Evolutionary conservation across 1,140 invertebrate genomes (phyloP), one percentile per base, ranked within the genome.

Genomic region (Euwallacea similis): DNA sequence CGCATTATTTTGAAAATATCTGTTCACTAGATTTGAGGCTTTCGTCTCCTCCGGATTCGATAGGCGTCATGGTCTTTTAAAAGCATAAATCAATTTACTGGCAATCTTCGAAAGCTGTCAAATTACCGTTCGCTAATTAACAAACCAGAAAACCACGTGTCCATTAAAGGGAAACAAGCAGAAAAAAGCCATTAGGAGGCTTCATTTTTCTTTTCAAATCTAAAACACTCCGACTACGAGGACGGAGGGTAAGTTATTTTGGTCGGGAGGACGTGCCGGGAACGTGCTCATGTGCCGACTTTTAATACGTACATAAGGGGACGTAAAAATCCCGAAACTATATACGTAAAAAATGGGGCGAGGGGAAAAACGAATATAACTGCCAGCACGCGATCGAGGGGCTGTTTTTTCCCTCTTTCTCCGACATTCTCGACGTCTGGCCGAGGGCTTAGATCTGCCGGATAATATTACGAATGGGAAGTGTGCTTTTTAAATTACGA

Each of bases 171-270:
- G 54, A 66, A 42, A 66, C 64, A 66, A 66, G 47, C 54, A 66
- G 65, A 58, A 60, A 67, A 69, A 60, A 60, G 58, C 66, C 66
- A 61, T 60, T 61, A 61, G 10, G 6, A 63, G n/a, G 33, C 44
- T 33, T 50, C 67, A 69, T 69, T 62, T 69, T 69, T 62, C 59
- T 69, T 62, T 69, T 69, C 62, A 69, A 69, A 69, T 69, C 67
- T 69, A 69, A 69, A 69, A 62, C 56, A 69, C 47, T 44, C 67
- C 13, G 58, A 16, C 59, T 42, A 43, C 10, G 41, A 63, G 9
- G 61, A 11, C 42, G 47, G 43, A 61, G 66, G 66, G 65, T 58
- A 43, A 61, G 66, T 60, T 68, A 68, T 68, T 68, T 68, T 61
- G 7, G 66, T 60, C 66, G 43, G 58, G 59, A 58, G 70, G 70